Conservation (phyloP, 1,140 invertebrate species). For the Drosophila leontia region DNA sequence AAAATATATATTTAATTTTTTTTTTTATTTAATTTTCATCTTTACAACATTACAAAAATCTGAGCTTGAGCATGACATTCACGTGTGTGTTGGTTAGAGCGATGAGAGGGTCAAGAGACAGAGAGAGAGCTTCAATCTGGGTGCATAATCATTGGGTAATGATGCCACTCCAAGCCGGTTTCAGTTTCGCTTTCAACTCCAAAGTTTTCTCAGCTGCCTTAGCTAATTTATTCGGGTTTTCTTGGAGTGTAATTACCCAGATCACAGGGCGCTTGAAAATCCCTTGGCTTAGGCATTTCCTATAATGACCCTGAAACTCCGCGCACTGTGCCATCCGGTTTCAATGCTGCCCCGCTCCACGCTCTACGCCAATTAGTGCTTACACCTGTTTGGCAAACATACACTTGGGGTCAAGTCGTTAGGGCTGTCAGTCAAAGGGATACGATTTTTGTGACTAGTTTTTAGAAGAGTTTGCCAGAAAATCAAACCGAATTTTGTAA, state of each 20-base stretch:
- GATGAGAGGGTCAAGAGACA: not conserved
- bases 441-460: not conserved
- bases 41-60: slow-evolving; percentile 16
- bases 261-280: slow-evolving; percentile 29
- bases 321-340: slow-evolving; percentile 46
- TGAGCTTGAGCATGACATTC: slow-evolving; percentile 75
- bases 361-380: slow-evolving; percentile 60
- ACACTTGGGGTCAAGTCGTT: slow-evolving; percentile 21
- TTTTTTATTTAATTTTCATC: not conserved
- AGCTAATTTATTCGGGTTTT: slow-evolving; percentile 39
- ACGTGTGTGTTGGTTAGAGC: slow-evolving; percentile 39
- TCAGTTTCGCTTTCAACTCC: slow-evolving; percentile 48
- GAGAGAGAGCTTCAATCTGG: slow-evolving; percentile 17
- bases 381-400: slow-evolving; percentile 46
- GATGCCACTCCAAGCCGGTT: slow-evolving; percentile 72
- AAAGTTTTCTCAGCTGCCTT: slow-evolving; percentile 37
- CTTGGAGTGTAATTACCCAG: slow-evolving; percentile 41
- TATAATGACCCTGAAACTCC: slow-evolving; percentile 66
- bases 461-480: not conserved
- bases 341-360: slow-evolving; percentile 42
- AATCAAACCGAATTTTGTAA: not conserved
- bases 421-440: not conserved
- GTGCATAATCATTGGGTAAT: slow-evolving; percentile 69
- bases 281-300: slow-evolving; percentile 42
- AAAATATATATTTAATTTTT: not conserved